Base-by-base conservation (phyloP, 2,888 invertebrate species). In the Zeuzera pyrina region DNA sequence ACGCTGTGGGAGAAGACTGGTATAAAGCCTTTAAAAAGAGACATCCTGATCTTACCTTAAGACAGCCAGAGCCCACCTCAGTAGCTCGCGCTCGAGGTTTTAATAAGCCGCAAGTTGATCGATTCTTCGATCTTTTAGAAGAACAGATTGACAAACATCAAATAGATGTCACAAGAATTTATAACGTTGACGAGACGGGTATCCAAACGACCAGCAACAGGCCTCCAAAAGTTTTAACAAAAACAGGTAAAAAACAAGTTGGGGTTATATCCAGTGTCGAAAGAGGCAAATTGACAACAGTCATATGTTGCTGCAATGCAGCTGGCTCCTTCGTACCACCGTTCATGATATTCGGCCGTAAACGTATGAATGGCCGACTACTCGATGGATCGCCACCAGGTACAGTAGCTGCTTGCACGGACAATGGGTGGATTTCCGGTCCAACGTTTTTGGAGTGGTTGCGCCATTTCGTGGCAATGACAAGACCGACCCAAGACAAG, bases 271-370 rank as follows among this genome's bases (percentile, higher is more conserved):
- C 43, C 2, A 46, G 47, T 30, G 33, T 31, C 14, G 52, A 54
- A 39, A 23, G 48, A 29, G 47, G 51, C 15, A 39, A 47, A 38
- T 12, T 34, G 3, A 45, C 45, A n/a, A 45, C 43, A 3, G 30
- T 44, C 2, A 35, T 47, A 8, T 45, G 46, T 26, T 47, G 42
- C 24, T 49, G 46, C 30, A 49, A 42, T 38, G 44, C 44, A 24
- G 39, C 48, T 28, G 53, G 52, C 3, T 33, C 42, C 8, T 57
- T 52, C 39, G 28, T 57, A 14, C 53, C 57, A 31, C 54, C 56
- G 8, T 50, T 49, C 38, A 32, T 61, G 24, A 55, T 60, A 27
- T 62, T 58, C 43, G 47, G 42, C 1, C 31, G 56, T 33, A 57
- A 59, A 40, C 38, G 47, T 32, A 54, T 57, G 52, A 30, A 27